Evolutionary conservation across 2,888 invertebrate genomes (phyloP), one percentile per base, ranked within the genome.

Genomic region (Pyrrhia umbra): DNA sequence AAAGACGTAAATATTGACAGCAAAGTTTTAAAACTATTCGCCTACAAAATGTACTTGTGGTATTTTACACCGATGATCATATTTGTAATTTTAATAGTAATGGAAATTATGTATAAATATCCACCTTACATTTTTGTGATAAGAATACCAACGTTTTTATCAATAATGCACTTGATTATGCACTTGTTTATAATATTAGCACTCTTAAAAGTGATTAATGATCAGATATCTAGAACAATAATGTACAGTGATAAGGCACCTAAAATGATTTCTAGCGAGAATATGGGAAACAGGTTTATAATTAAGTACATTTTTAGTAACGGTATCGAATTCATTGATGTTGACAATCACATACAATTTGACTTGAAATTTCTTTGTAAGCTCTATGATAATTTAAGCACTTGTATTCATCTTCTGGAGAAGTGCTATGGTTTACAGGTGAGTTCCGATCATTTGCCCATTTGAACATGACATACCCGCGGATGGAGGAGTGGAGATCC

Each of bases 341-440:
- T 46, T 8, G 39, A 67, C 0, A 27, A 66, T n/a, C 21, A 62
- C 15, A 15, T 23, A 6, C 60, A 68, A 23, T 65, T 73, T 27
- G 78, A 78, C 46, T 30, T 90, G 2, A 90, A 83, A 62, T 68
- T 64, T 42, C 75, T 91, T n/a, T 88, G 88, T 72, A 85, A 80
- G 66, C 50, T 86, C 10, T 91, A 91, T 50, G 90, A 91, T 18
- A 82, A 88, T 51, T 71, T 91, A 6, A 84, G 80, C 18, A 82
- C 85, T 4, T 85, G 85, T 52, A 66, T 88, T n/a, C 80, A 85
- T 39, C 78, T 90, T 10, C 75, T 92, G 40, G 88, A 90, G 66
- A 84, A 85, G 47, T 77, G 77, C 67, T 90, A 90, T 39, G 78
- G 78, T 34, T 51, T 79, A 34, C 68, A 79, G 73, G 78, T 78